These are phyloP conservation scores for Phoeniculus purpureus DNA, from an alignment of 2,797 vertebrate genomes.

Conservation along the genomic window DNA sequence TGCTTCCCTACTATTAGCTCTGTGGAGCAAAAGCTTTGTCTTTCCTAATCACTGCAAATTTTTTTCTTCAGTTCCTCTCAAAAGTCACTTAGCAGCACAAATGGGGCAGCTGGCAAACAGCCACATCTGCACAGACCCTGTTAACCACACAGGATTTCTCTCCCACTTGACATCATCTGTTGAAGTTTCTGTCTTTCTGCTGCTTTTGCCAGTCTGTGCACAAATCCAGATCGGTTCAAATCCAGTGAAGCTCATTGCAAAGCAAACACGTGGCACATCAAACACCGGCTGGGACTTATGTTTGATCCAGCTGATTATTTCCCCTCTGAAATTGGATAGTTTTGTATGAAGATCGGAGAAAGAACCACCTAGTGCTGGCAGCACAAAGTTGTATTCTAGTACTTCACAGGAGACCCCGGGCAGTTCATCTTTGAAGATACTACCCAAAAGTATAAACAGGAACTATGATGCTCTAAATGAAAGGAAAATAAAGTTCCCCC, in stretches of 20 bases:
- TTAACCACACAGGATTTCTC: background rate
- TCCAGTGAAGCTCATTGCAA: background rate
- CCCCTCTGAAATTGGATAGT: background rate
- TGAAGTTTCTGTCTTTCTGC: background rate
- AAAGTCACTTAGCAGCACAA: background rate
- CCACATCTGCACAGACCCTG: background rate
- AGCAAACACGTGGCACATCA: constrained; percentile 2
- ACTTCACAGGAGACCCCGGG: background rate
- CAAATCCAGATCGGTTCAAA: background rate
- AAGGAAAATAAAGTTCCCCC: background rate
- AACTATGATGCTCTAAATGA: background rate
- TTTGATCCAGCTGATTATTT: background rate
- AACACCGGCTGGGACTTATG: background rate
- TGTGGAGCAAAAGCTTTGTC: background rate
- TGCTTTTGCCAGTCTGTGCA: background rate
- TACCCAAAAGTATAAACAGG: background rate
- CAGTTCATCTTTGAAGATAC: background rate
- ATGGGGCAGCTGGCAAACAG: background rate
- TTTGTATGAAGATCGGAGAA: background rate
- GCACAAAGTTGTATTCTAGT: background rate
- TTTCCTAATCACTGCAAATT: background rate
- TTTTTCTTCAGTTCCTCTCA: background rate
- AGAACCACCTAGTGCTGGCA: background rate
- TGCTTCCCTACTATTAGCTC: background rate
- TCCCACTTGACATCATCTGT: rapidly evolving